Evolutionary conservation across 2,797 vertebrate genomes (phyloP).

Genomic region (Australoheros facetus): DNA sequence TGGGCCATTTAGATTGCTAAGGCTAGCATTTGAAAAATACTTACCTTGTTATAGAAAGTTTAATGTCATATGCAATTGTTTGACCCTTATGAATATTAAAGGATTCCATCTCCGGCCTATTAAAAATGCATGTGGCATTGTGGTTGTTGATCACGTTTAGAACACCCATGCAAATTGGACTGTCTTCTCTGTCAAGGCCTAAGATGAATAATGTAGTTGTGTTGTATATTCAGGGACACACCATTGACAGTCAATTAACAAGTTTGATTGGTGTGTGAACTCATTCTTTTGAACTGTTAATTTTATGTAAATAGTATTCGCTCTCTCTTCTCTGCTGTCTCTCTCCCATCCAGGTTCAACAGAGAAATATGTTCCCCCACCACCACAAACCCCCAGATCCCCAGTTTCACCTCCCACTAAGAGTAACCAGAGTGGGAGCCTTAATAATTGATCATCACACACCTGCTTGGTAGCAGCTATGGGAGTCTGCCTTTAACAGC

Average conservation of each 20-base stretch:
- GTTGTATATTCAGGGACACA: conserved; percentile 98
- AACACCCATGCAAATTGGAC: conserved; percentile 99
- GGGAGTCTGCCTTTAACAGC: conserved; percentile 87
- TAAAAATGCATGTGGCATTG: conserved; percentile 99
- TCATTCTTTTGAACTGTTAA: conserved; percentile 99
- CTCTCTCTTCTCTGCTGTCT: conserved; percentile 80
- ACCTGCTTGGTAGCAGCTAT: conserved; percentile 95
- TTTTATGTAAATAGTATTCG: conserved; percentile 99
- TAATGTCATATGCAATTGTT: conserved; percentile 93
- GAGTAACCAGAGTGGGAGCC: conserved; percentile 93
- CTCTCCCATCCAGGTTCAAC: conserved; percentile 86
- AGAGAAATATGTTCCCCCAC: conserved; percentile 87
- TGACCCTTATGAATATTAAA: conserved; percentile 98
- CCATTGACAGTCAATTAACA: conserved; percentile 99
- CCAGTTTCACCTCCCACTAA: conserved; percentile 85
- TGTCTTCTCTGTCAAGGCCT: conserved; percentile 96
- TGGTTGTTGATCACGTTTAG: conserved; percentile 99
- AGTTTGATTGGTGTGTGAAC: conserved; percentile 99
- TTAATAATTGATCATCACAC: conserved; percentile 99
- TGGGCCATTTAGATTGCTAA: conserved; percentile 65
- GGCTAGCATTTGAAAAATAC: conserved; percentile 79
- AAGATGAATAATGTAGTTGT: conserved; percentile 99
- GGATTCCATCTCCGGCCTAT: conserved; percentile 86
- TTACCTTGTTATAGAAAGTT: conserved; percentile 83
- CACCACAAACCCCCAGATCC: conserved; percentile 65